Evolutionary conservation across 2,888 invertebrate species (phyloP), one percentile per base, ranked within the genome.

Genomic region (Abrostola triplasia): DNA sequence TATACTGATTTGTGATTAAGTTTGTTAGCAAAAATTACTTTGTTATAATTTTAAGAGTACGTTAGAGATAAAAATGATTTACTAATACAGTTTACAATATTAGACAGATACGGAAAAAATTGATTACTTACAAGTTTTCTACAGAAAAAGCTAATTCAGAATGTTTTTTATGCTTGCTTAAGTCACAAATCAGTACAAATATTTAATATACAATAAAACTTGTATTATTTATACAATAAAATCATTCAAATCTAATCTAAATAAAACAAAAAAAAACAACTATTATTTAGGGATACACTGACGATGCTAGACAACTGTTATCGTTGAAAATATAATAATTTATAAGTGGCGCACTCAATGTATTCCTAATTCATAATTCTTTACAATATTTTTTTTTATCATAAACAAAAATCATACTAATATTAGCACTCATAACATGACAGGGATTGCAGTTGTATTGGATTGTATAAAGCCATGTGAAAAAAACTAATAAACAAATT

Each of bases 181-280:
- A 24, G 6, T 49, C 61, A 63, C 49, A 65, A 65, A 71, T 63
- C 64, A 64, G 53, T 55, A 56, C 60, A 49, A 59, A 51, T 36
- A 24, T 24, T 48, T 48, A 42, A 53, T 44, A 41, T 36, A 70
- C 57, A 74, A 55, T 48, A 5, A 38, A 24, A 24, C 4, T 24
- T 24, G 1, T 24, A 24, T 24, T 24, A 24, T 24, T 24, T 24
- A 24, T 24, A 24, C 24, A 24, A 24, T 24, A 24, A 68, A 58
- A 59, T 69, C 40, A 69, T 11, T 68, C 44, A 56, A 6, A 58
- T 65, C 44, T 58, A 75, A 65, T 65, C 55, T 65, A 64, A 50
- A 52, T 48, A 51, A 74, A 50, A 52, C 51, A 59, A 24, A 58
- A 53, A 36, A 0, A 12, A 9, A 56, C 47, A 49, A 59, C 47